phyloP scores from a whole-genome alignment of 2,888 invertebrate species.

The Priocnemis perturbator region DNA sequence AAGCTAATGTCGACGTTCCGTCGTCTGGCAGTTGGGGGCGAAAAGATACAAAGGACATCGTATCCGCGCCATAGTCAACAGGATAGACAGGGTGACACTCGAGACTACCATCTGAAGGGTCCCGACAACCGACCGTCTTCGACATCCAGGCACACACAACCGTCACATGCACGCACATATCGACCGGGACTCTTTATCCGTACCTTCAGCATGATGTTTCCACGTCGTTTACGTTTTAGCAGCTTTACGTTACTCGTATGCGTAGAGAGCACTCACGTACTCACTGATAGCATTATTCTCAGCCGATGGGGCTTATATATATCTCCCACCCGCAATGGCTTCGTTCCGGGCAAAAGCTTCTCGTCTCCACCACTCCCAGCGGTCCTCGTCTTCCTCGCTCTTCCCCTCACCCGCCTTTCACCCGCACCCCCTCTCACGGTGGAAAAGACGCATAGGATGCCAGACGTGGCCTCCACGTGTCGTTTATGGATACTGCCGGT shows the following conservation, averaged over 20 bases:
- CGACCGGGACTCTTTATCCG: slow-evolving; percentile 18
- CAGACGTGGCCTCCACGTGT: slow-evolving; percentile 17
- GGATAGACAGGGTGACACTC: no score
- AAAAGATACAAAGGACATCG: no score
- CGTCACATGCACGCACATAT: no score
- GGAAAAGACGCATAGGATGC: slow-evolving; percentile 14
- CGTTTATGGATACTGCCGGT: slow-evolving; percentile 5
- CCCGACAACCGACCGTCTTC: no score
- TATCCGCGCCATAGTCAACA: no score
- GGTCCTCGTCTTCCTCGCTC: slow-evolving; percentile 16
- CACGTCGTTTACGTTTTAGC: slow-evolving; percentile 36
- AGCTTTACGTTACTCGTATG: slow-evolving; percentile 46
- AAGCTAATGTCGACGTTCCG: no score
- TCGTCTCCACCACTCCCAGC: slow-evolving; percentile 23
- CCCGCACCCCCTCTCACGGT: slow-evolving; percentile 4
- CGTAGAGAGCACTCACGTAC: slow-evolving; percentile 64
- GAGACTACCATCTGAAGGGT: no score
- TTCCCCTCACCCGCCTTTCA: slow-evolving; percentile 18
- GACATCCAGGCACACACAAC: no score
- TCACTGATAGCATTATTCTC: slow-evolving; percentile 74
- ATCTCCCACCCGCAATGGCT: slow-evolving; percentile 69
- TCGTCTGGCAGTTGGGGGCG: no score
- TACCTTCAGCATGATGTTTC: slow-evolving; percentile 69
- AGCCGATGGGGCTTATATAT: slow-evolving; percentile 72
- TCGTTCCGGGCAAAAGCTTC: slow-evolving; percentile 57